Evolutionary conservation across 23 tunicate genomes (phyloP).

Genomic region (Trididemnum clinides): DNA sequence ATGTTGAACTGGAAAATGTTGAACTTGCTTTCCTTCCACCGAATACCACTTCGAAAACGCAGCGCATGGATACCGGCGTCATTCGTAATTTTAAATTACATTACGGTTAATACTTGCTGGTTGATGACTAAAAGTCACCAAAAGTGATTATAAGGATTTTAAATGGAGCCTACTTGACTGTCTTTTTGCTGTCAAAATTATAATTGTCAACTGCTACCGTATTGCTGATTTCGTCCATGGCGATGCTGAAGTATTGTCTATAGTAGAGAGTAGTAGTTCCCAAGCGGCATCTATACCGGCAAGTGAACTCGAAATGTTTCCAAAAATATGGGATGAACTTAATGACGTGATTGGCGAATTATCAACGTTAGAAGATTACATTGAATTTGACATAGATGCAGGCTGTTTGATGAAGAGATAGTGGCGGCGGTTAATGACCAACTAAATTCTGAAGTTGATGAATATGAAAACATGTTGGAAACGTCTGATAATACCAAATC

Average conservation of each 20-base stretch:
- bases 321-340: background rate
- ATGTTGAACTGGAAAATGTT: too few relatives aligned
- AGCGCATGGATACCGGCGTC: too few relatives aligned
- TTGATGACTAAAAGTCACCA: background rate
- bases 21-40: slow-evolving; percentile 8
- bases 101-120: background rate
- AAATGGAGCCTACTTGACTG: background rate
- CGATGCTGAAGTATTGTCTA: background rate
- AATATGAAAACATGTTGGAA: background rate
- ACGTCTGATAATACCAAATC: background rate
- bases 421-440: background rate
- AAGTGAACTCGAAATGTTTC: background rate
- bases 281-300: background rate
- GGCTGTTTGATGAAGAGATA: background rate
- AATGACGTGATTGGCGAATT: background rate
- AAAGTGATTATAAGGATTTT: too few relatives aligned
- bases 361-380: background rate
- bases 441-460: background rate
- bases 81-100: background rate
- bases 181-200: background rate
- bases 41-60: background rate
- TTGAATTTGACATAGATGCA: background rate
- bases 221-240: too few relatives aligned
- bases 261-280: background rate
- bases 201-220: background rate